Conservation (phyloP, 2,888 invertebrate species). For the Eilema caniola region DNA sequence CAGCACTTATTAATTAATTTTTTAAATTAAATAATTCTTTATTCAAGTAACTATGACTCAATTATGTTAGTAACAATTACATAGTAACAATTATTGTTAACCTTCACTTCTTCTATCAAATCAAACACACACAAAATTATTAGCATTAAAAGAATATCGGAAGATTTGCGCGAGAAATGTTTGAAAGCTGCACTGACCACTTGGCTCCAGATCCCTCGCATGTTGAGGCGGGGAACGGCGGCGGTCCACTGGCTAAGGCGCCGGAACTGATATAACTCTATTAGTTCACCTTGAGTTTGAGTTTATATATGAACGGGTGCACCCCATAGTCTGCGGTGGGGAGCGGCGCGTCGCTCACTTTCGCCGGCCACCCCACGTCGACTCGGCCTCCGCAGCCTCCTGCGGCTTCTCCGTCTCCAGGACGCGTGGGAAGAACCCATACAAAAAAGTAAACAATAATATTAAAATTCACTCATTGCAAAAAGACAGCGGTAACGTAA, state of each 20-base stretch:
- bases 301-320: slow-evolving; percentile 75
- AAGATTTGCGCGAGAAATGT: slow-evolving; percentile 21
- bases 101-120: slow-evolving; percentile 6
- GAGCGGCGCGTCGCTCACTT: slow-evolving; percentile 67
- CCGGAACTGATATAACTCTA: slow-evolving; percentile 79
- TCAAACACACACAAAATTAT: slow-evolving; percentile 8
- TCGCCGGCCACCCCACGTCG: slow-evolving; percentile 64
- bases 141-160: neutral
- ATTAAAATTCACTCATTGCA: neutral
- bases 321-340: slow-evolving; percentile 70
- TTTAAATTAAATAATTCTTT: too few species aligned
- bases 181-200: slow-evolving; percentile 84
- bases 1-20: too few species aligned
- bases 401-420: slow-evolving; percentile 33
- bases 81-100: too few species aligned
- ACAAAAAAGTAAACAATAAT: neutral
- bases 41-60: too few species aligned
- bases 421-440: slow-evolving; percentile 55
- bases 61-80: too few species aligned
- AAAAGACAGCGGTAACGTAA: too few species aligned
- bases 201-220: slow-evolving; percentile 88
- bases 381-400: slow-evolving; percentile 17
- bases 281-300: slow-evolving; percentile 67
- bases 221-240: slow-evolving; percentile 81
- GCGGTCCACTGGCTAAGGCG: slow-evolving; percentile 73